Evolutionary conservation across 1,140 invertebrate genomes (phyloP).

Genomic region (Planococcus citri): DNA sequence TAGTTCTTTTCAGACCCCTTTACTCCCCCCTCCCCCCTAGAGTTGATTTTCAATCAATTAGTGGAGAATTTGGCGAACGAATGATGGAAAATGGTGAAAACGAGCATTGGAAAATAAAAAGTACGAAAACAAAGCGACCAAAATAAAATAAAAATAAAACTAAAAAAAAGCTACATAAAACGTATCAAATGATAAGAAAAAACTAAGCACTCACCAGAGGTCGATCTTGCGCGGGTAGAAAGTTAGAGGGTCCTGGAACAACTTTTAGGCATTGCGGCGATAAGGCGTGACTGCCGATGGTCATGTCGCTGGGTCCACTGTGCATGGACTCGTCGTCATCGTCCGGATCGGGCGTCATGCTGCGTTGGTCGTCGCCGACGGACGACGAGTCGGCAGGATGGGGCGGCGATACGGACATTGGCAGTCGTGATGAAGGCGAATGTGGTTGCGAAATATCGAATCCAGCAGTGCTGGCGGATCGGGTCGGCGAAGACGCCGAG

Average conservation of each 20-base stretch:
- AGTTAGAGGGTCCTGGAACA: constrained; percentile 57
- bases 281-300: constrained; percentile 31
- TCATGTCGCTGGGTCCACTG: constrained; percentile 45
- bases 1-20: too few relatives aligned
- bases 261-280: constrained; percentile 53
- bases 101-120: too few relatives aligned
- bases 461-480: constrained; percentile 26
- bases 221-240: constrained; percentile 71
- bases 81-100: too few relatives aligned
- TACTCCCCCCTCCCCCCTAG: too few relatives aligned
- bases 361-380: constrained; percentile 32
- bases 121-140: too few relatives aligned
- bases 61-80: too few relatives aligned
- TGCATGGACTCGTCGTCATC: constrained; percentile 39
- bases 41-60: too few relatives aligned
- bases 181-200: not conserved
- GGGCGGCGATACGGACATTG: constrained; percentile 23
- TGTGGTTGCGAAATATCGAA: constrained; percentile 15
- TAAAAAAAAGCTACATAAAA: too few relatives aligned
- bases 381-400: constrained; percentile 33
- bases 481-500: constrained; percentile 23
- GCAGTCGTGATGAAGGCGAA: constrained; percentile 19
- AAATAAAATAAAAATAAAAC: too few relatives aligned
- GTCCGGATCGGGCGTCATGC: constrained; percentile 25
- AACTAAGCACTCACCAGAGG: constrained; percentile 52